A percentile compares a stretch with the other conserved stretches of the same genome.
Evolutionary conservation across 2,888 invertebrate species (phyloP).

Genomic region (Yponomeuta malinellus): DNA sequence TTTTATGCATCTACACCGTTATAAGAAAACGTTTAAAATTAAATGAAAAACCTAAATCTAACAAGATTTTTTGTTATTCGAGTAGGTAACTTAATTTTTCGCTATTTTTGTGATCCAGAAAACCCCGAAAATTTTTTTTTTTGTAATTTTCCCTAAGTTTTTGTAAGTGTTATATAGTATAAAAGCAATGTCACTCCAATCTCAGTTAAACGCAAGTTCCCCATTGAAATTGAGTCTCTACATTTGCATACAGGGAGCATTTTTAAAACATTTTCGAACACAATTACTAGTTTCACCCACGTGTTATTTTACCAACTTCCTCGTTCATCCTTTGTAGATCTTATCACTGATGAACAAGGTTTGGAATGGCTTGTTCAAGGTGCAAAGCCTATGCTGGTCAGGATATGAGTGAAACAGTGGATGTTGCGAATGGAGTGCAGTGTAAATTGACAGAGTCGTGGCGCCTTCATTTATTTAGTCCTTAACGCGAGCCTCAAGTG

Average conservation of each 20-base stretch:
- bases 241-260: slow-evolving; percentile 45
- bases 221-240: slow-evolving; percentile 26
- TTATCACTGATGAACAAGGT: not conserved
- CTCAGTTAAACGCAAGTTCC: slow-evolving; percentile 10
- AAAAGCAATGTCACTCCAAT: not conserved
- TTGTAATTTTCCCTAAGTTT: too few relatives aligned
- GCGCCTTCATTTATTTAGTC: slow-evolving; percentile 52
- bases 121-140: too few relatives aligned
- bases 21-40: too few relatives aligned
- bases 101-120: too few relatives aligned
- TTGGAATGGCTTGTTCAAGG: not conserved
- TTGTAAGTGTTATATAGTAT: too few relatives aligned
- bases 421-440: slow-evolving; percentile 64
- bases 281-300: slow-evolving; percentile 6
- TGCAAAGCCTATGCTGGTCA: not conserved
- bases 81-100: too few relatives aligned
- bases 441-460: slow-evolving; percentile 67
- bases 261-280: slow-evolving; percentile 43
- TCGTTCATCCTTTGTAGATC: not conserved
- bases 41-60: too few relatives aligned
- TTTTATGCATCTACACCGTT: too few relatives aligned
- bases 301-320: not conserved
- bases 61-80: too few relatives aligned
- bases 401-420: slow-evolving; percentile 42
- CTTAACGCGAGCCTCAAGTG: slow-evolving; percentile 18